Evolutionary conservation across 2,888 invertebrate species (phyloP).

Genomic region (Epsilonema sp.): DNA sequence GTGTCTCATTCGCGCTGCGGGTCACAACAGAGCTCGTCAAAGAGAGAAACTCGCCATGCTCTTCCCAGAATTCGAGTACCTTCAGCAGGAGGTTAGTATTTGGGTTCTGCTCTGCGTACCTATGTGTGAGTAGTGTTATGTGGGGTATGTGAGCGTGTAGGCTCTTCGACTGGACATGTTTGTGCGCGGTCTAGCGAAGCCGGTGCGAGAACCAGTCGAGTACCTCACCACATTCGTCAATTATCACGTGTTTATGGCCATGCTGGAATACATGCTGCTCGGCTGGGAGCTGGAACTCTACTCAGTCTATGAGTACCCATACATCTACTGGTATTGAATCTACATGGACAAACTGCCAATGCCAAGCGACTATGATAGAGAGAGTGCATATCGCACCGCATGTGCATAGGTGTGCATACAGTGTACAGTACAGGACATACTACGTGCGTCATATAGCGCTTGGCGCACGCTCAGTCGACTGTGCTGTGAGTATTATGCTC

Average conservation of each 20-base stretch:
- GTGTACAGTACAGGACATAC: too few relatives aligned
- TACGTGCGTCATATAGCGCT: too few relatives aligned
- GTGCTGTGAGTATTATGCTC: too few relatives aligned
- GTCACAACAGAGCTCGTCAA: conserved; percentile 83
- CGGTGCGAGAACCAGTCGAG: conserved; percentile 50
- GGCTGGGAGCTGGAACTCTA: conserved; percentile 89
- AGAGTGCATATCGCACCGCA: neutral
- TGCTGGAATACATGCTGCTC: conserved; percentile 77
- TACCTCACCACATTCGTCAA: conserved; percentile 86
- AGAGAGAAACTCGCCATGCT: conserved; percentile 73
- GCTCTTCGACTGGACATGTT: conserved; percentile 41
- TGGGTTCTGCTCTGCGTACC: neutral
- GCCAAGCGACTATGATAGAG: too few relatives aligned
- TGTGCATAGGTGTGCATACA: too few relatives aligned
- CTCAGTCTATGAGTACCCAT: conserved; percentile 83
- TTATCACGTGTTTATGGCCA: conserved; percentile 71
- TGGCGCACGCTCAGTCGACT: too few relatives aligned
- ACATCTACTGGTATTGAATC: conserved; percentile 84
- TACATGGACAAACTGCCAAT: too few relatives aligned
- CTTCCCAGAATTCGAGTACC: conserved; percentile 65
- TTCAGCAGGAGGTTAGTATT: conserved; percentile 63
- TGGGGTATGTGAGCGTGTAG: conserved; percentile 51
- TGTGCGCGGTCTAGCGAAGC: conserved; percentile 41
- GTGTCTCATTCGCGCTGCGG: conserved; percentile 50
- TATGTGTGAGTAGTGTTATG: neutral